Evolutionary conservation across 2,113 vertebrate species (phyloP).

Genomic region (Mohoua ochrocephala): DNA sequence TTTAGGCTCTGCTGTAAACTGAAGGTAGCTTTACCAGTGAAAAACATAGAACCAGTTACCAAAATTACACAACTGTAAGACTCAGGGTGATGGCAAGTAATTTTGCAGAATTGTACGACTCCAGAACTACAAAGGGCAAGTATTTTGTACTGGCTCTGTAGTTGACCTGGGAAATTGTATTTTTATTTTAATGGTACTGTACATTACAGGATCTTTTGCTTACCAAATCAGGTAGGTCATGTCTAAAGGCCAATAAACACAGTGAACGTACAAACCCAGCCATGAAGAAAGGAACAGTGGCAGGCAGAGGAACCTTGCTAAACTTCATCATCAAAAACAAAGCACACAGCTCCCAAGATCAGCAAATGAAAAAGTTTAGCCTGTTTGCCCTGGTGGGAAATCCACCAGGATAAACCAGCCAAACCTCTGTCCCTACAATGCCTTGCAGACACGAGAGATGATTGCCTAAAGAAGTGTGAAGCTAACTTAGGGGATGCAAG

Average conservation of each 20-base stretch:
- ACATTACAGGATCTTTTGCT: background rate
- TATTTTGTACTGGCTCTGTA: background rate
- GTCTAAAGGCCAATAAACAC: background rate
- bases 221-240: background rate
- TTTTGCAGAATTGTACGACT: background rate
- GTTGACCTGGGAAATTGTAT: background rate
- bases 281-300: background rate
- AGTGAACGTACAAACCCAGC: background rate
- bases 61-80: background rate
- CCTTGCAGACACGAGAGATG: background rate
- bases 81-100: fast-evolving
- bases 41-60: background rate
- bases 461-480: background rate
- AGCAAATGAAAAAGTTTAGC: background rate
- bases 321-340: background rate
- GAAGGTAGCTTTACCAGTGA: background rate
- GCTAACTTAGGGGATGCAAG: background rate
- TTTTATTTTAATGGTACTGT: background rate
- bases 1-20: background rate
- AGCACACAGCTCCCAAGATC: background rate
- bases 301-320: background rate
- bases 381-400: background rate
- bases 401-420: background rate
- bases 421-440: background rate
- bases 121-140: background rate